Evolutionary conservation across 2,113 vertebrate species (phyloP).

Genomic region (Martes martes): DNA sequence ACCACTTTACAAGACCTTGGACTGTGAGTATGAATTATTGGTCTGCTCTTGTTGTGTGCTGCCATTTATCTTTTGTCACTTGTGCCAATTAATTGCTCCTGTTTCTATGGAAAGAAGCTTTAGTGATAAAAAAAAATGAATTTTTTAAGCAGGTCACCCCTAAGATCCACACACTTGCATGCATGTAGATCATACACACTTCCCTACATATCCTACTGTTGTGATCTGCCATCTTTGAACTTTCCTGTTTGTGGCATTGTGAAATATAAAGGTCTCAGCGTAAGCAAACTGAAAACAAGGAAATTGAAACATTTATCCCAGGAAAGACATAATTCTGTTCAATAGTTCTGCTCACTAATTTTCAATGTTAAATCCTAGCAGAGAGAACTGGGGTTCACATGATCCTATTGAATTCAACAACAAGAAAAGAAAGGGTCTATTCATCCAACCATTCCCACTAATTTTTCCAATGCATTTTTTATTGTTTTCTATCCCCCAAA

Average conservation of each 20-base stretch:
- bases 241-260: background rate
- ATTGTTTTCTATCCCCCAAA: constrained; percentile 63
- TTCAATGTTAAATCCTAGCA: background rate
- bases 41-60: background rate
- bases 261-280: background rate
- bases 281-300: background rate
- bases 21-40: background rate
- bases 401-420: constrained; percentile 5
- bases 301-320: background rate
- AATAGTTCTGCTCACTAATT: background rate
- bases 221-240: background rate
- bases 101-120: background rate
- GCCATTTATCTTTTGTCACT: background rate
- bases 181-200: too few relatives aligned
- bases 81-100: background rate
- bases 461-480: constrained; percentile 51
- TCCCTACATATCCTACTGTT: rapidly evolving
- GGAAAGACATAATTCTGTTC: background rate
- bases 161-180: background rate
- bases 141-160: background rate
- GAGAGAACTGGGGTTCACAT: background rate
- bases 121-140: background rate
- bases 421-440: background rate
- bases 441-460: background rate
- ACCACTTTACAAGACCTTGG: background rate